These are phyloP conservation scores for Chamaetylas fuelleborni DNA, from an alignment of 2,113 vertebrate species.

Conservation along the genomic window DNA sequence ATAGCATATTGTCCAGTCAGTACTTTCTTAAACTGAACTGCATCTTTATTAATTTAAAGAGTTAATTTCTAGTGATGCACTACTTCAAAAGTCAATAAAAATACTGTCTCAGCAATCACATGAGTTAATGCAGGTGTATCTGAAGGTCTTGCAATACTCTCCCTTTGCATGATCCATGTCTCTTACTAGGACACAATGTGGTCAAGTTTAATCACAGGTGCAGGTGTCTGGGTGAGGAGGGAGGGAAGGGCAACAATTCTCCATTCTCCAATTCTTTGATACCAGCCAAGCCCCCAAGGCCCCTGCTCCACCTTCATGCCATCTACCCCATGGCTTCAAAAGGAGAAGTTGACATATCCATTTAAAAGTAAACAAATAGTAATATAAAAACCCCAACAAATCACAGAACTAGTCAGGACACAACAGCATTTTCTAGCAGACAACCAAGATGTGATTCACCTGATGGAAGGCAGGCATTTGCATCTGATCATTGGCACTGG, in stretches of 20 bases:
- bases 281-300: neutral
- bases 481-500: neutral
- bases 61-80: neutral
- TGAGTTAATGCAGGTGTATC: neutral
- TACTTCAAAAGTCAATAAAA: neutral
- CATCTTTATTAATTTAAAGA: neutral
- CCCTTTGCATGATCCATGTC: neutral
- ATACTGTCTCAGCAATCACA: neutral
- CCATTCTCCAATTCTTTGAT: neutral
- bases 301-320: neutral
- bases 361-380: neutral
- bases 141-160: neutral
- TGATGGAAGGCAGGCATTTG: neutral
- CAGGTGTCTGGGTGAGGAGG: neutral
- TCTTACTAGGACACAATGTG: neutral
- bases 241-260: neutral
- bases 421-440: neutral
- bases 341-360: no score
- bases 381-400: neutral
- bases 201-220: neutral
- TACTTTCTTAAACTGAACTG: neutral
- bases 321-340: fast-evolving
- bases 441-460: neutral
- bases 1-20: neutral
- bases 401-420: neutral